Conservation (phyloP, 2,797 vertebrate species). For the Balearica regulorum region DNA sequence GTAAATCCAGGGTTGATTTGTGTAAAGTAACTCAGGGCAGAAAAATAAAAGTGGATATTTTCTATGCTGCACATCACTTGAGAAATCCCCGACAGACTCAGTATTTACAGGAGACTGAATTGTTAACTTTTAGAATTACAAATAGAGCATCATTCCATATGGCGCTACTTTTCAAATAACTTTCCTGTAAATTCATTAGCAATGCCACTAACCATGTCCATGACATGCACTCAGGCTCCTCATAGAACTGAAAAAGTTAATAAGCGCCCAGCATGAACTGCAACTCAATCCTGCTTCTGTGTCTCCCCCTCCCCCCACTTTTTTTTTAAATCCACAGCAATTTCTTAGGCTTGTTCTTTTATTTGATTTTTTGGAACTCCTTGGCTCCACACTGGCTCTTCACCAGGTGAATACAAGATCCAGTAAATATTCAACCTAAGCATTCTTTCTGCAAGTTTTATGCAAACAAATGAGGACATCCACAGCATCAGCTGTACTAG, state of each 20-base stretch:
- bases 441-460: not conserved
- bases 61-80: not conserved
- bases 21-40: not conserved
- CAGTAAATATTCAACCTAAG: not conserved
- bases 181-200: not conserved
- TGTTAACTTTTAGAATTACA: constrained; percentile 44
- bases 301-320: accelerated
- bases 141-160: constrained; percentile 19
- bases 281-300: not conserved
- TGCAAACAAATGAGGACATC: not conserved
- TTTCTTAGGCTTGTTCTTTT: not conserved
- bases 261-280: not conserved
- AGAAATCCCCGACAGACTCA: constrained; percentile 18
- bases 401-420: not conserved
- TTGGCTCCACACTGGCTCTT: not conserved
- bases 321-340: not conserved
- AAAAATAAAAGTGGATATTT: not conserved
- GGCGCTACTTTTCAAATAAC: not conserved
- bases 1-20: not conserved
- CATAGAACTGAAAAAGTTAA: not conserved
- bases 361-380: not conserved
- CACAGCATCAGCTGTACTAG: not conserved
- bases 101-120: constrained; percentile 16
- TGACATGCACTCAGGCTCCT: not conserved
- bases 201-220: not conserved